These are phyloP conservation scores for Melanotus villosus DNA, from an alignment of 2,888 invertebrate genomes.

Conservation along the genomic window DNA sequence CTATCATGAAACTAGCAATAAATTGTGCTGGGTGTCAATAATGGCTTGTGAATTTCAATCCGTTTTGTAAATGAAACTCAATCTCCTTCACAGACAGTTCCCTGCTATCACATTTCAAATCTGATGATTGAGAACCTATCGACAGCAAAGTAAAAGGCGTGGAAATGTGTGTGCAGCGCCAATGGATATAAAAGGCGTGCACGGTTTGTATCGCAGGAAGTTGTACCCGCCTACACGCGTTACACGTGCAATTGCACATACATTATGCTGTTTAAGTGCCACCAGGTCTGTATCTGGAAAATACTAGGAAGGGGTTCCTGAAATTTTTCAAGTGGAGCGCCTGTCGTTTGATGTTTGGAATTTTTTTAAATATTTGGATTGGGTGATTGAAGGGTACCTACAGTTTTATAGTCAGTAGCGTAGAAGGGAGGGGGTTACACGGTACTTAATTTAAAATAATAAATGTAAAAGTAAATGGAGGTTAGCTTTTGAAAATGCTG, in stretches of 20 bases:
- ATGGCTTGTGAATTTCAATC: too few species aligned
- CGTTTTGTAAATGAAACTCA: neutral
- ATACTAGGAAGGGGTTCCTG: neutral
- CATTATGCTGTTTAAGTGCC: neutral
- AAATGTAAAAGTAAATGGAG: too few species aligned
- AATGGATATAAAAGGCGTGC: slow-evolving; percentile 54
- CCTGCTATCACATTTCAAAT: neutral
- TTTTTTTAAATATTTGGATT: too few species aligned
- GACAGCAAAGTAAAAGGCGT: slow-evolving; percentile 52
- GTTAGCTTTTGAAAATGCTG: too few species aligned
- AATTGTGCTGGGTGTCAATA: too few species aligned
- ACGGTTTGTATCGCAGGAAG: slow-evolving; percentile 42
- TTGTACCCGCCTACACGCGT: slow-evolving; percentile 48
- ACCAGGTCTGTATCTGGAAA: neutral
- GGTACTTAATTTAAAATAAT: too few species aligned
- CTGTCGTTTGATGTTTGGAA: too few species aligned
- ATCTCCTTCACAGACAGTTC: neutral
- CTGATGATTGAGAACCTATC: slow-evolving; percentile 45
- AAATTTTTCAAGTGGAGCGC: neutral
- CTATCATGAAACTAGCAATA: too few species aligned
- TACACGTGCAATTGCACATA: slow-evolving; percentile 22
- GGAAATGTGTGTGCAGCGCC: slow-evolving; percentile 46
- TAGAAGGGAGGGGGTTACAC: too few species aligned
- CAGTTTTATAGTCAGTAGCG: too few species aligned
- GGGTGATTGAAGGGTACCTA: too few species aligned